Evolutionary conservation across 1,140 invertebrate species (phyloP).

Genomic region (Orchestia grillus): DNA sequence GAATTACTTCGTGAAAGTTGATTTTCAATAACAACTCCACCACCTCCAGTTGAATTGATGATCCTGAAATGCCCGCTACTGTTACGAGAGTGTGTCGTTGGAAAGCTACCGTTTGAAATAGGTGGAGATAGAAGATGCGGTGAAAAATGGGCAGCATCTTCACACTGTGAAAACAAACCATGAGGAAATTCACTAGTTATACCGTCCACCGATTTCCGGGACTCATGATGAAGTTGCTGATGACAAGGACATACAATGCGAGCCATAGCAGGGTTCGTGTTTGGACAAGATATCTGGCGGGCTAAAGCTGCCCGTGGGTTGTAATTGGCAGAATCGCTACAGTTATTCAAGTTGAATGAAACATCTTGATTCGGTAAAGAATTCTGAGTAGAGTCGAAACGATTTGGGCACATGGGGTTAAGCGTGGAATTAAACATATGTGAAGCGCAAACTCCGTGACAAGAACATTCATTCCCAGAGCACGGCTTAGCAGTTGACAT

Average conservation of each 20-base stretch:
- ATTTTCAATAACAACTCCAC: slow-evolving; percentile 32
- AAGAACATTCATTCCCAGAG: not conserved
- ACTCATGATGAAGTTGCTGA: not conserved
- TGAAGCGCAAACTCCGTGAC: not conserved
- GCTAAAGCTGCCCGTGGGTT: not conserved
- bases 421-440: not conserved
- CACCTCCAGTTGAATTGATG: not conserved
- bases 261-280: not conserved
- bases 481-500: not conserved
- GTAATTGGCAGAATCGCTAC: not conserved
- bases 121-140: not conserved
- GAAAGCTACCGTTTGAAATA: not conserved
- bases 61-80: not conserved
- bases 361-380: not conserved
- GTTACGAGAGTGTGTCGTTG: not conserved
- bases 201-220: not conserved
- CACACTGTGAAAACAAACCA: not conserved
- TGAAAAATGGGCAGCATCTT: not conserved
- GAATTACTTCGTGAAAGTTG: not conserved
- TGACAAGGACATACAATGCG: not conserved
- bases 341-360: not conserved
- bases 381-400: not conserved
- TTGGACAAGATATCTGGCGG: slow-evolving; percentile 5
- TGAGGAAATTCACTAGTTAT: not conserved
- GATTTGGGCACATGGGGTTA: not conserved